phyloP scores from a whole-genome alignment of 2,113 vertebrate species.

The Mugil cephalus region DNA sequence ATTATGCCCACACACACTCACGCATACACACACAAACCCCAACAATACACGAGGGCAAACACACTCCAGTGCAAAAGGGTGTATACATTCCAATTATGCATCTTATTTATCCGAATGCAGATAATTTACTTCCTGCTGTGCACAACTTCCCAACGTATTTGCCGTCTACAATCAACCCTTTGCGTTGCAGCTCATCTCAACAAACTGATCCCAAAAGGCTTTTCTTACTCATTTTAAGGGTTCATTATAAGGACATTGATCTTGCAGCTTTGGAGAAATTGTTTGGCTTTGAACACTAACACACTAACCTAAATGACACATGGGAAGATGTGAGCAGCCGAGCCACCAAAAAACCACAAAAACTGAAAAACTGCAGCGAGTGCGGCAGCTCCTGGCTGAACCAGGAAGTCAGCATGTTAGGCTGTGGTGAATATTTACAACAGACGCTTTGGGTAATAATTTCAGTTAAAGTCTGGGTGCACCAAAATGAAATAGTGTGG shows the following conservation, averaged over 20 bases:
- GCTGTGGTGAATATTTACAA: neutral
- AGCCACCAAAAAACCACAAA: neutral
- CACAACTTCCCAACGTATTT: slow-evolving; percentile 60
- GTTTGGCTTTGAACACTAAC: no score
- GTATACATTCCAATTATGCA: slow-evolving; percentile 55
- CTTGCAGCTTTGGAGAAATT: neutral
- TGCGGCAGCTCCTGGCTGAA: neutral
- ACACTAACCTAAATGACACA: neutral
- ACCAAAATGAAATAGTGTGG: neutral
- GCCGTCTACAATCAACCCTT: slow-evolving; percentile 53
- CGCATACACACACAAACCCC: neutral
- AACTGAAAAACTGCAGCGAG: neutral
- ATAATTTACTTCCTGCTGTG: slow-evolving; percentile 74
- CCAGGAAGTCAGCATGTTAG: neutral
- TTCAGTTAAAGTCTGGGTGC: neutral
- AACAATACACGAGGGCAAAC: slow-evolving; percentile 29
- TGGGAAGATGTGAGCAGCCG: neutral
- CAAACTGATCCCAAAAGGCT: slow-evolving; percentile 12
- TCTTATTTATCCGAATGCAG: slow-evolving; percentile 73
- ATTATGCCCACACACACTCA: slow-evolving; percentile 57
- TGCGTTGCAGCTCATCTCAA: slow-evolving; percentile 28
- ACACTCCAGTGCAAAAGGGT: slow-evolving; percentile 22
- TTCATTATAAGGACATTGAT: neutral
- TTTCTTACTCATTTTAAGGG: slow-evolving; percentile 5
- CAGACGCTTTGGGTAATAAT: neutral